Evolutionary conservation across 1,140 invertebrate species (phyloP).

Genomic region (Choristoneura fumiferana): DNA sequence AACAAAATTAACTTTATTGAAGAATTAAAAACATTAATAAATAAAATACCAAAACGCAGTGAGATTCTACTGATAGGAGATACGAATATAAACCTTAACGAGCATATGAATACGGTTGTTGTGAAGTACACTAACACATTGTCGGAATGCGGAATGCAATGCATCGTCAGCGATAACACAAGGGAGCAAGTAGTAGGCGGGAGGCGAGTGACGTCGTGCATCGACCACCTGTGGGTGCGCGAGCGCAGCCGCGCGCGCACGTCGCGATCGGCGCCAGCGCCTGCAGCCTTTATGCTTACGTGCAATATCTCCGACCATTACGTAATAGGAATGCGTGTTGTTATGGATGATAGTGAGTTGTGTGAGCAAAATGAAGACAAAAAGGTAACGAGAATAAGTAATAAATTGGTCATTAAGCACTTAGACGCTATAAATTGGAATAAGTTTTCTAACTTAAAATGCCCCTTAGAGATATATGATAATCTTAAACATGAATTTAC

Average conservation of each 20-base stretch:
- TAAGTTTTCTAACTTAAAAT: background rate
- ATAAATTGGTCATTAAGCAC: background rate
- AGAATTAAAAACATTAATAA: constrained; percentile 22
- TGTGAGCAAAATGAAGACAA: background rate
- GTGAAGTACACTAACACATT: background rate
- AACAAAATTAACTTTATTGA: constrained; percentile 27
- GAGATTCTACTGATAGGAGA: constrained; percentile 32
- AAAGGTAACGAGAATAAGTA: background rate
- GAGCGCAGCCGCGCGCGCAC: constrained; percentile 21
- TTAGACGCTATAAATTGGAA: background rate
- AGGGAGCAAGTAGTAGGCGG: constrained; percentile 22
- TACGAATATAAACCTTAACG: constrained; percentile 28
- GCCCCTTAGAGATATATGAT: background rate
- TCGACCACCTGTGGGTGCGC: constrained; percentile 38
- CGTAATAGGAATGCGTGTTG: constrained; percentile 17
- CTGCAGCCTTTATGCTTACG: constrained; percentile 23
- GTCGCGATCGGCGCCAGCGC: too few species aligned
- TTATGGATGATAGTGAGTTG: background rate
- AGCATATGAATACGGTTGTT: background rate
- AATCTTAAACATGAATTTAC: background rate
- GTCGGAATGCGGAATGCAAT: background rate
- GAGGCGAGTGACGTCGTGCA: constrained; percentile 22
- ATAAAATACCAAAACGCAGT: constrained; percentile 17
- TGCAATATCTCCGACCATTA: constrained; percentile 27
- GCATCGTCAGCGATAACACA: background rate